Percentiles rank a stretch among this genome's conserved stretches.
Conservation (phyloP, 2,888 invertebrate species). For the Nematopogon swammerdamellus region DNA sequence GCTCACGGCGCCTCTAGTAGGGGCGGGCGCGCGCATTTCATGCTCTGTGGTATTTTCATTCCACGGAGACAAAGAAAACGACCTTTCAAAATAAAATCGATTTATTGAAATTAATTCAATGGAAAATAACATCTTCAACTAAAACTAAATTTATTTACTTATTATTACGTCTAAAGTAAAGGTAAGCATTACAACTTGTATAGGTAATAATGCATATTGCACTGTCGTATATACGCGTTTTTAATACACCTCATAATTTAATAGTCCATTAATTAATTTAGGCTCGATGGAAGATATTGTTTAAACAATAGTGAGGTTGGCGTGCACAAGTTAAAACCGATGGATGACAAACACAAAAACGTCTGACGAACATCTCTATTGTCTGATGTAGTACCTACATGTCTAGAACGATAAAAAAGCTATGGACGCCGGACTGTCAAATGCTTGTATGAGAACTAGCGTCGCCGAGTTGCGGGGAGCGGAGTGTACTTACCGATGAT, state of each 20-base stretch:
- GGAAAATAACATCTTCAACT: conserved; percentile 39
- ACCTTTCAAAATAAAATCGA: conserved; percentile 47
- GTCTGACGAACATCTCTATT: no score
- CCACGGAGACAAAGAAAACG: no score
- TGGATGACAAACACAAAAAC: neutral
- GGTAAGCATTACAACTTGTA: neutral
- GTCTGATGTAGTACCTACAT: no score
- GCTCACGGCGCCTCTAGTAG: no score
- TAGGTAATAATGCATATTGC: neutral
- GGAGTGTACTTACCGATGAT: no score
- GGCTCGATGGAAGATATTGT: neutral
- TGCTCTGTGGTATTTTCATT: no score
- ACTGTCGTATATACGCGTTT: neutral
- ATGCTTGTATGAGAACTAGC: no score
- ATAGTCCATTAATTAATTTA: neutral
- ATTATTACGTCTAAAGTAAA: conserved; percentile 6
- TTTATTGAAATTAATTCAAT: conserved; percentile 54
- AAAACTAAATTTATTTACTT: conserved; percentile 26
- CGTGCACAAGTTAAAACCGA: neutral
- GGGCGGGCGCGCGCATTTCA: no score
- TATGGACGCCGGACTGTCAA: no score
- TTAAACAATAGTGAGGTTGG: neutral
- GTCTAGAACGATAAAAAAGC: no score
- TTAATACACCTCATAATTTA: neutral
- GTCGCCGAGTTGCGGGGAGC: no score